Percentiles rank a stretch among this genome's conserved stretches.
These are phyloP conservation scores for Thymelicus sylvestris DNA, from an alignment of 2,888 invertebrate species.

Conservation along the genomic window DNA sequence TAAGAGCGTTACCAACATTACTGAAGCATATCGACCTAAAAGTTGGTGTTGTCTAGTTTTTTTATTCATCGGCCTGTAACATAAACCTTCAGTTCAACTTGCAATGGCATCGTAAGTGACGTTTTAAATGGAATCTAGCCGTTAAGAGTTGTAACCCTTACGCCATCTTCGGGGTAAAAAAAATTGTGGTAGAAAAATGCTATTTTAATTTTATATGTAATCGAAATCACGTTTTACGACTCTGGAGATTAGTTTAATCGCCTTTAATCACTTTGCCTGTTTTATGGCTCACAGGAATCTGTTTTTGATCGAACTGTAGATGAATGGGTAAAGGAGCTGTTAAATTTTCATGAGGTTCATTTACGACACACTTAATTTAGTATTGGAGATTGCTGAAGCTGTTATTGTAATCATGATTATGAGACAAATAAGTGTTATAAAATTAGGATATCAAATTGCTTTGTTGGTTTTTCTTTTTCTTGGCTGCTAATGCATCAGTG, in stretches of 20 bases:
- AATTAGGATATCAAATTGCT: not conserved
- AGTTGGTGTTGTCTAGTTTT: too few species aligned
- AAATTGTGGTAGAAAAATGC: not conserved
- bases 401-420: not conserved
- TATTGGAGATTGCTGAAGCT: slow-evolving; percentile 10
- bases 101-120: too few species aligned
- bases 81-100: too few species aligned
- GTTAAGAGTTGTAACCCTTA: not conserved
- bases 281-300: slow-evolving; percentile 27
- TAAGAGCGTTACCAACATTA: too few species aligned
- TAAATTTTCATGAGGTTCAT: slow-evolving; percentile 31
- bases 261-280: slow-evolving; percentile 19
- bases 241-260: slow-evolving; percentile 16
- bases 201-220: slow-evolving; percentile 11
- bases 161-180: not conserved
- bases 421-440: not conserved
- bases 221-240: slow-evolving; percentile 1
- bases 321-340: slow-evolving; percentile 6
- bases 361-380: slow-evolving; percentile 26
- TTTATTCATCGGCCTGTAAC: too few species aligned
- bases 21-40: too few species aligned
- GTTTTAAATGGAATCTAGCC: too few species aligned
- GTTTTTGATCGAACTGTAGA: slow-evolving; percentile 27
- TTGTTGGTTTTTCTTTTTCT: not conserved
- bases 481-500: too few species aligned